Conservation (phyloP, 2,113 vertebrate genomes). For the Oreochromis spilurus region DNA sequence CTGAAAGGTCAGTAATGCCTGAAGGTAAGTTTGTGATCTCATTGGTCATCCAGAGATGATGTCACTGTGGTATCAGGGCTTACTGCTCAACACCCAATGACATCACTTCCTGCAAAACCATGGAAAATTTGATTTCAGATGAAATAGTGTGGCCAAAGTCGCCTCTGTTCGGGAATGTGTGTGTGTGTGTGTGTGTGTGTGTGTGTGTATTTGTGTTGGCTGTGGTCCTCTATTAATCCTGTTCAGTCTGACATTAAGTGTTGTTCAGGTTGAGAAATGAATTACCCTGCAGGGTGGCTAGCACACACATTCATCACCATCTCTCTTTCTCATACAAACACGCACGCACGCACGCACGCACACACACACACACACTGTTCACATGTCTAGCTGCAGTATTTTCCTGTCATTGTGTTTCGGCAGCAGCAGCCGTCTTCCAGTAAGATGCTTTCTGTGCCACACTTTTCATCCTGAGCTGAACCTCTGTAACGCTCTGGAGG, state of each 20-base stretch:
- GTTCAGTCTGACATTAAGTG: slow-evolving; percentile 49
- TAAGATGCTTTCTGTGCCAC: neutral
- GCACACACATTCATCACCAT: slow-evolving; percentile 29
- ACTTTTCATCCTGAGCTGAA: neutral
- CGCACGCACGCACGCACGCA: neutral
- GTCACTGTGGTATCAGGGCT: neutral
- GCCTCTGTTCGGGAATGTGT: neutral
- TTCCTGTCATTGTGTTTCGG: slow-evolving; percentile 5
- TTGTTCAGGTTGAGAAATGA: slow-evolving; percentile 58
- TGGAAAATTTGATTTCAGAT: neutral
- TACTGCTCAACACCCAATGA: neutral
- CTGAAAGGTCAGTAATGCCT: neutral
- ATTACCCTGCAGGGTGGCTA: slow-evolving; percentile 40
- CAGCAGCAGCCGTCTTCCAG: neutral
- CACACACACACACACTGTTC: neutral
- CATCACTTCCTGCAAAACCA: slow-evolving; percentile 7
- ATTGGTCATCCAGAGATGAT: slow-evolving; percentile 3
- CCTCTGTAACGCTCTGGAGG: neutral
- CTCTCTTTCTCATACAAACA: neutral
- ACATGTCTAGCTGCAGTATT: slow-evolving; percentile 19
- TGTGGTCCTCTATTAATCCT: slow-evolving; percentile 34
- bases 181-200: neutral
- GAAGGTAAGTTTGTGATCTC: neutral
- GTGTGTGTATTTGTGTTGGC: neutral
- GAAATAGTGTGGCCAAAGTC: neutral